A percentile compares a stretch with the other conserved stretches of the same genome.
Conservation (phyloP, 1,140 invertebrate species). For the Drosophila biarmipes region DNA sequence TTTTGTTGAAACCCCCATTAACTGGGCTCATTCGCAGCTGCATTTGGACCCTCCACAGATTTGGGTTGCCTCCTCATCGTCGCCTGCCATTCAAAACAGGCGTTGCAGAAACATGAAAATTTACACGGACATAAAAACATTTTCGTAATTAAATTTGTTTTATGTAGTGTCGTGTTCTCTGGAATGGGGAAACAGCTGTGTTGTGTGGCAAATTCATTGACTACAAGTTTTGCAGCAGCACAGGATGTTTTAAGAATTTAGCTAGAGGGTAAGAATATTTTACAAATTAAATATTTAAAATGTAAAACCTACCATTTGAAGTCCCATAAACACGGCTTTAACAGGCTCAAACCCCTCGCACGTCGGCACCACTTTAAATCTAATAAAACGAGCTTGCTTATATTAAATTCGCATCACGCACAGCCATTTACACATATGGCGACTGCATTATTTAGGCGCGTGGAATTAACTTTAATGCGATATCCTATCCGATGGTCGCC, state of each 20-base stretch:
- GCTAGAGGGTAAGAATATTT: background rate
- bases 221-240: conserved; percentile 1
- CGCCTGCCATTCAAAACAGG: conserved; percentile 51
- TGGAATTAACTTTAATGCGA: conserved; percentile 61
- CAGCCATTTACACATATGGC: conserved; percentile 17
- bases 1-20: conserved; percentile 4
- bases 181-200: conserved; percentile 8
- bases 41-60: conserved; percentile 56
- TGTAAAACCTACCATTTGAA: background rate
- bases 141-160: conserved; percentile 59
- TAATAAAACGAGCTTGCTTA: conserved; percentile 4
- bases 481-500: conserved; percentile 47
- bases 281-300: too few relatives aligned
- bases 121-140: conserved; percentile 58
- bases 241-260: background rate
- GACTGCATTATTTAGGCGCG: conserved; percentile 39
- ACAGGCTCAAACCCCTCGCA: background rate
- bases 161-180: conserved; percentile 38
- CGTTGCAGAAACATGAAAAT: conserved; percentile 55
- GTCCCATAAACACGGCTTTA: background rate
- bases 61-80: background rate
- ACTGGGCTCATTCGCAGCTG: conserved; percentile 10
- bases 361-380: conserved; percentile 24
- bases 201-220: conserved; percentile 9
- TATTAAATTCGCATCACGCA: conserved; percentile 62